These are phyloP conservation scores for Heliconius ethilla DNA, from an alignment of 2,888 invertebrate species.

Conservation along the genomic window DNA sequence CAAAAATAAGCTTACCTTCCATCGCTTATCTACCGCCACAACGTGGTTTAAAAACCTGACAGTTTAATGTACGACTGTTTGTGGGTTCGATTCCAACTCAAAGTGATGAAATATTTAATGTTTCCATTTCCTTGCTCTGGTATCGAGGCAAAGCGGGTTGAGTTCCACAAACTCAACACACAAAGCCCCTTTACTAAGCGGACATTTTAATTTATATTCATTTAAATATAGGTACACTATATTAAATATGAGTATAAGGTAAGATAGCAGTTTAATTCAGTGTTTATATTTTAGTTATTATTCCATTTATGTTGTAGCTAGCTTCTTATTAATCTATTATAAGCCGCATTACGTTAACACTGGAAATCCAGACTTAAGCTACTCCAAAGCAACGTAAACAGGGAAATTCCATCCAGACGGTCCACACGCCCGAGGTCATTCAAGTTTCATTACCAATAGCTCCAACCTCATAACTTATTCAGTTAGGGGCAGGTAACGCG, in stretches of 20 bases:
- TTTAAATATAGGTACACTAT: neutral
- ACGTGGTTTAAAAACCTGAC: neutral
- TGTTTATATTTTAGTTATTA: neutral
- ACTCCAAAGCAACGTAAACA: constrained; percentile 58
- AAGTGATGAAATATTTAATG: too few species aligned
- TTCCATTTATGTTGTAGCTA: neutral
- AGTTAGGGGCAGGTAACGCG: constrained; percentile 75
- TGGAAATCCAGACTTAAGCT: constrained; percentile 31
- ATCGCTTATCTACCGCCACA: neutral
- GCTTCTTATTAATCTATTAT: neutral
- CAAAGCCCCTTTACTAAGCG: neutral
- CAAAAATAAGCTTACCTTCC: constrained; percentile 49
- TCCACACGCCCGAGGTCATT: constrained; percentile 71
- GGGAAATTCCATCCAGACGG: constrained; percentile 67
- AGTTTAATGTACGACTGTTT: neutral
- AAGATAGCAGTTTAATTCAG: neutral
- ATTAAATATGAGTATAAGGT: neutral
- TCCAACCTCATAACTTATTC: constrained; percentile 77
- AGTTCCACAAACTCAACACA: too few species aligned
- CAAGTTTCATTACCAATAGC: constrained; percentile 80
- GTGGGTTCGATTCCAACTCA: too few species aligned
- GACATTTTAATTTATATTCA: neutral
- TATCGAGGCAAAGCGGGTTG: too few species aligned
- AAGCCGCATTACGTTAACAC: constrained; percentile 3
- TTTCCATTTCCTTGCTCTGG: too few species aligned